A percentile compares a stretch with the other conserved stretches of the same genome.
phyloP scores from a whole-genome alignment of 2,113 vertebrate genomes.

The Eulacestoma nigropectus region DNA sequence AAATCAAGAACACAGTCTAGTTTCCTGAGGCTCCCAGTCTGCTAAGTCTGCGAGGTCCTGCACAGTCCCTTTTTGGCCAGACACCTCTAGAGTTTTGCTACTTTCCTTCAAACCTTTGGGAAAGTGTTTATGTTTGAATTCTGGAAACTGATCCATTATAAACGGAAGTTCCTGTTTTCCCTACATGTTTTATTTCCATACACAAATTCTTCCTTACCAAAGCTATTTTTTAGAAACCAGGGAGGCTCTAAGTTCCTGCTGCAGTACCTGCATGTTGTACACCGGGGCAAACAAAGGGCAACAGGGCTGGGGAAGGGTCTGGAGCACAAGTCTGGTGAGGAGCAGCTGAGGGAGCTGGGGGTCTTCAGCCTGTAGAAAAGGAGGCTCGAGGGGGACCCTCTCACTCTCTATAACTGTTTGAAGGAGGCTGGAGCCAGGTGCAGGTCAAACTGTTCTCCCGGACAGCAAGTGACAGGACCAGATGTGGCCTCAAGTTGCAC shows the following conservation, averaged over 20 bases:
- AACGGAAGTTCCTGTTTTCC: background rate
- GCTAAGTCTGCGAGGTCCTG: background rate
- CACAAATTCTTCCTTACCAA: background rate
- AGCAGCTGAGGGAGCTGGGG: background rate
- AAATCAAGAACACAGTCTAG: background rate
- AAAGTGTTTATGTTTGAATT: background rate
- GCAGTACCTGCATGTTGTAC: background rate
- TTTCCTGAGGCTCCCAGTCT: background rate
- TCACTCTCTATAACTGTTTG: background rate
- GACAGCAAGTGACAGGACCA: background rate
- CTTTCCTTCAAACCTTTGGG: background rate
- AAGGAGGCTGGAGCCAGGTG: background rate
- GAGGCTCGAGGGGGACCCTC: background rate
- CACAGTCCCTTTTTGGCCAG: background rate
- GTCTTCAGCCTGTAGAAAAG: background rate
- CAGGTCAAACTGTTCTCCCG: background rate
- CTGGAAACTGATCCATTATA: background rate
- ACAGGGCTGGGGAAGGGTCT: background rate
- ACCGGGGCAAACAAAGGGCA: background rate
- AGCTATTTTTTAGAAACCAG: background rate
- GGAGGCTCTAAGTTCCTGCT: background rate
- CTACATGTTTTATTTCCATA: fast-evolving
- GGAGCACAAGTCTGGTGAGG: background rate
- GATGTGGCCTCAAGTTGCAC: background rate
- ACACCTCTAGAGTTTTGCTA: background rate